Conservation (phyloP, 2,888 invertebrate genomes). For the Myopa testacea region DNA sequence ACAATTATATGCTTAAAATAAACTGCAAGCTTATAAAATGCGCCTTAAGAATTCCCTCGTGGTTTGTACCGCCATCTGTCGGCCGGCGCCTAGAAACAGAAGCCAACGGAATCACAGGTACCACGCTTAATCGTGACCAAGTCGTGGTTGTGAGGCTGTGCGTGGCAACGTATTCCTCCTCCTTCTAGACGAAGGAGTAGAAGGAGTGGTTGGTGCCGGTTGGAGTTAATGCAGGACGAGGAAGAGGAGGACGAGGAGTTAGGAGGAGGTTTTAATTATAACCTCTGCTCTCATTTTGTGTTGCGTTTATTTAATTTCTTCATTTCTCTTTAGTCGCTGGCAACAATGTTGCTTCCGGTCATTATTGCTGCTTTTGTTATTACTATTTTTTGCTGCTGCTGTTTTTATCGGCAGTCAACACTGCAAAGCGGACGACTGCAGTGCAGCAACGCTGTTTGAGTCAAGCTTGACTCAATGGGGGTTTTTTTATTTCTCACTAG, state of each 20-base stretch:
- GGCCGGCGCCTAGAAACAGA: neutral
- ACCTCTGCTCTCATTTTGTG: neutral
- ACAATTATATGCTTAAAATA: neutral
- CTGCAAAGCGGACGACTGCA: constrained; percentile 6
- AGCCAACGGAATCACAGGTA: neutral
- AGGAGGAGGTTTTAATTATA: too few species aligned
- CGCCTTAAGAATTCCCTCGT: constrained; percentile 11
- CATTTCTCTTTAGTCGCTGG: neutral
- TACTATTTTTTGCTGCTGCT: neutral
- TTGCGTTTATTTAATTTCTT: neutral
- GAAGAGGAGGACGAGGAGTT: too few species aligned
- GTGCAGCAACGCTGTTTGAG: neutral
- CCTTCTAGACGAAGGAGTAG: neutral
- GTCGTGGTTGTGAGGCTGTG: neutral
- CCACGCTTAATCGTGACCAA: neutral
- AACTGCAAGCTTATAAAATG: neutral
- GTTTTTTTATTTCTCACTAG: neutral
- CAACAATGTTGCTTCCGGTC: constrained; percentile 35
- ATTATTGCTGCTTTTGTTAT: constrained; percentile 27
- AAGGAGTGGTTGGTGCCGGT: neutral
- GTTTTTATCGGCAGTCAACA: constrained; percentile 4
- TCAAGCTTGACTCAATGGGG: neutral
- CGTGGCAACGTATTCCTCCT: neutral
- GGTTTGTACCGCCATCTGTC: neutral
- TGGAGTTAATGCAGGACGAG: neutral